phyloP scores from a whole-genome alignment of 2,113 vertebrate species.

The Corythornis cristatus region DNA sequence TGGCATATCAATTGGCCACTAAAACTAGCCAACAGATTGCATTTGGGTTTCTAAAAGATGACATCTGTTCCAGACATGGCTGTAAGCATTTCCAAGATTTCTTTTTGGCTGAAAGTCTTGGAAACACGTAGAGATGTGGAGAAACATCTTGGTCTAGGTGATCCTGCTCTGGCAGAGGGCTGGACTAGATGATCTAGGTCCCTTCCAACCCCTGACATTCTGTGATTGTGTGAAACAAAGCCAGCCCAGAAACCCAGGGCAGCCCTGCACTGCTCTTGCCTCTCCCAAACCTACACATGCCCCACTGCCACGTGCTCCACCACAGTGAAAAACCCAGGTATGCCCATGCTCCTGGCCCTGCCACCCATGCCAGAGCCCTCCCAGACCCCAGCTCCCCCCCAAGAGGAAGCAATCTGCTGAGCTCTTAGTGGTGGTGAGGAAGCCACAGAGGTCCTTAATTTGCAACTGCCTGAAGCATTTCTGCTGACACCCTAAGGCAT shows the following conservation, averaged over 20 bases:
- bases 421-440: background rate
- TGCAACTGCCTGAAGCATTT: background rate
- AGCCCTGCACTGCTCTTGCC: background rate
- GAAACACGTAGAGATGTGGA: rapidly evolving
- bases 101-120: background rate
- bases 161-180: too few relatives aligned
- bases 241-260: background rate
- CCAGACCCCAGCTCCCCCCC: background rate
- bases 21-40: background rate
- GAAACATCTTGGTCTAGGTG: background rate
- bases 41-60: background rate
- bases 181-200: too few relatives aligned
- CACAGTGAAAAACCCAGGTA: background rate
- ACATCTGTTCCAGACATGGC: background rate
- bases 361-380: background rate
- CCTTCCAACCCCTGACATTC: too few relatives aligned
- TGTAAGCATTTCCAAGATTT: background rate
- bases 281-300: background rate
- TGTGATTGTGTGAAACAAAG: background rate
- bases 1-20: background rate
- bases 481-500: background rate
- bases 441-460: background rate
- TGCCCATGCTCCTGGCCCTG: rapidly evolving
- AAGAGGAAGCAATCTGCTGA: background rate
- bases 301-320: rapidly evolving